phyloP scores from a whole-genome alignment of 2,888 invertebrate genomes.

The Cartodere bifasciata region DNA sequence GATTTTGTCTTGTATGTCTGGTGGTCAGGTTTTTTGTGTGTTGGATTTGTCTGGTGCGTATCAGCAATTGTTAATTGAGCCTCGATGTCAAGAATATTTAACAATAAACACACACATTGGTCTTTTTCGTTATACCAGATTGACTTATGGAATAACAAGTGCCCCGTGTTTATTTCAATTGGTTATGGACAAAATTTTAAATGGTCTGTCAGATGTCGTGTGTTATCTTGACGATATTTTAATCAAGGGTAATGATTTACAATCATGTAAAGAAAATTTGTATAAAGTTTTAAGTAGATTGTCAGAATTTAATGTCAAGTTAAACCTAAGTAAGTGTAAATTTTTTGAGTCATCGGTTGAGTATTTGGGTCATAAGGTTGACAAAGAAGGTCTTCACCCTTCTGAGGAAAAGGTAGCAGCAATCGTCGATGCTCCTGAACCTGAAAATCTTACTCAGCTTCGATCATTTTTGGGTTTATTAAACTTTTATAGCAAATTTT shows the following conservation, averaged over 20 bases:
- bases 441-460: constrained; percentile 13
- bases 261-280: constrained; percentile 13
- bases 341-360: constrained; percentile 17
- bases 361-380: constrained; percentile 18
- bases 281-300: constrained; percentile 13
- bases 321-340: constrained; percentile 18
- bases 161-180: constrained; percentile 20
- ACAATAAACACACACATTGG: constrained; percentile 23
- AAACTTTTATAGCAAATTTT: constrained; percentile 16
- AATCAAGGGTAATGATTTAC: constrained; percentile 12
- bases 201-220: constrained; percentile 9
- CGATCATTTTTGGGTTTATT: constrained; percentile 14
- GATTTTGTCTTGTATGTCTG: constrained; percentile 20
- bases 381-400: constrained; percentile 11
- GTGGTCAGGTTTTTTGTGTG: constrained; percentile 18
- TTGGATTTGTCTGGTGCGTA: constrained; percentile 22
- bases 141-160: constrained; percentile 20
- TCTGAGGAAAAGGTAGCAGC: constrained; percentile 12
- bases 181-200: constrained; percentile 15
- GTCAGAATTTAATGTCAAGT: constrained; percentile 16
- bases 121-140: constrained; percentile 18
- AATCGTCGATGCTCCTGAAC: constrained; percentile 12
- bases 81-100: constrained; percentile 16
- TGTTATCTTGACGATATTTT: constrained; percentile 21
- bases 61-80: too few species aligned